These are phyloP conservation scores for Pseudomyrmex concolor DNA, from an alignment of 1,140 invertebrate species.

Conservation along the genomic window DNA sequence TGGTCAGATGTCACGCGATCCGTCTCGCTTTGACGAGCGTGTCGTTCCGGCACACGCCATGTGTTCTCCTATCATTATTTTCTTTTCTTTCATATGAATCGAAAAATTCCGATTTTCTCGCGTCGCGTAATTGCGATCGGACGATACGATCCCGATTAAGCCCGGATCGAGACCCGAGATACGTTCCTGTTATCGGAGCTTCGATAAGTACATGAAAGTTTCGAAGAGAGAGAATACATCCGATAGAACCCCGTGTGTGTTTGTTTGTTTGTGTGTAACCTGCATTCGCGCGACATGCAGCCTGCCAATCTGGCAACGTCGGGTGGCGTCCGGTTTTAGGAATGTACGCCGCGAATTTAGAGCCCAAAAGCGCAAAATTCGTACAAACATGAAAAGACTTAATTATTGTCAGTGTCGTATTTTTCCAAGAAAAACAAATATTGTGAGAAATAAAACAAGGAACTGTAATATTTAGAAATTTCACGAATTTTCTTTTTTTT, in stretches of 20 bases:
- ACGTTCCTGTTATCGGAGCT: slow-evolving; percentile 62
- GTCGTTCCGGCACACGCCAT: not conserved
- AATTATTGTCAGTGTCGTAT: not conserved
- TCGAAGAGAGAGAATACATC: slow-evolving; percentile 21
- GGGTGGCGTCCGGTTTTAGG: slow-evolving; percentile 64
- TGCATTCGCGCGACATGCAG: slow-evolving; percentile 46
- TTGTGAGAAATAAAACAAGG: not conserved
- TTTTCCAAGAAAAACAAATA: not conserved
- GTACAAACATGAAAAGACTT: not conserved
- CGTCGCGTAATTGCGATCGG: slow-evolving; percentile 12
- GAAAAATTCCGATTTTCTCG: not conserved
- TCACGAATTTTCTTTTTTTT: not conserved
- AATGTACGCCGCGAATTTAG: slow-evolving; percentile 8
- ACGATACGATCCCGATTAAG: not conserved
- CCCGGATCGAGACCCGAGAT: slow-evolving; percentile 3
- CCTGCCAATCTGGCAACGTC: slow-evolving; percentile 82
- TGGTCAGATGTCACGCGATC: slow-evolving; percentile 25
- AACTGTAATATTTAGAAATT: not conserved
- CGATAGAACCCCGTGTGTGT: not conserved
- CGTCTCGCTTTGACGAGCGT: slow-evolving; percentile 10
- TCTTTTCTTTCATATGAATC: not conserved
- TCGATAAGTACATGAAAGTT: slow-evolving; percentile 7
- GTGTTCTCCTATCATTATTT: slow-evolving; percentile 2
- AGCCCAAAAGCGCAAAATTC: slow-evolving; percentile 10
- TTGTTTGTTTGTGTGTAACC: slow-evolving; percentile 55